Base-by-base conservation (phyloP, 1,140 invertebrate species). In the Drosophila virilis region DNA sequence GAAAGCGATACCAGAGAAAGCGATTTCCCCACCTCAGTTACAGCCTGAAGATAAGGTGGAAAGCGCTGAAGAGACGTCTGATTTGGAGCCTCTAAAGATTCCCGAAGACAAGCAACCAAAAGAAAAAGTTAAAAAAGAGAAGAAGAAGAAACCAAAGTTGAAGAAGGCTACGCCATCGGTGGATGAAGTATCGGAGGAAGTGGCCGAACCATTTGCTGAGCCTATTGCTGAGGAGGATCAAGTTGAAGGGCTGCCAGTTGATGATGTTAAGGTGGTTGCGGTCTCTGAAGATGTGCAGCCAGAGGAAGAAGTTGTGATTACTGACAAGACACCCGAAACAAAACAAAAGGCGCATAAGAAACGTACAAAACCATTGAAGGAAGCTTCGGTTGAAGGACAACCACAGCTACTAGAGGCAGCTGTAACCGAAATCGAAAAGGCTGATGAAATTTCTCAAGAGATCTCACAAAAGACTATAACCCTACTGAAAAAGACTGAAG, bases 171-270 rank as follows among this genome's bases (percentile, higher is more conserved):
- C 77, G 1, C 84, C 76, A 40, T 92, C 91, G 2, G 78, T 90
- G 1, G 91, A 92, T 59, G 88, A 92, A 65, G 74, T 92, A 2
- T 78, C 81, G 0, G 83, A 92, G 70, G 85, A 89, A 78, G 73
- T 90, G 60, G 81, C 78, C 10, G 64, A 92, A 74, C 75, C 83
- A 69, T 92, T 89, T 15, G 80, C 77, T 35, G 91, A 92, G 13
- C 91, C 91, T 6, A 89, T 91, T 48, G 91, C 91, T 6, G 93
- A 94, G 65, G 92, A 92, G 67, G 92, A 93, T 68, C 79, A 92
- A 74, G 83, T 82, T 4, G 91, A 90, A 46, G 89, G 79, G 37
- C 62, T 92, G 17, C 91, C 90, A 32, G 80, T 90, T 38, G 90
- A 92, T 8, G 88, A 88, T 10, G 69, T 75, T 1, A 91, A 90